Evolutionary conservation across 1,140 invertebrate species (phyloP).

Genomic region (Drosophila tsacasi): DNA sequence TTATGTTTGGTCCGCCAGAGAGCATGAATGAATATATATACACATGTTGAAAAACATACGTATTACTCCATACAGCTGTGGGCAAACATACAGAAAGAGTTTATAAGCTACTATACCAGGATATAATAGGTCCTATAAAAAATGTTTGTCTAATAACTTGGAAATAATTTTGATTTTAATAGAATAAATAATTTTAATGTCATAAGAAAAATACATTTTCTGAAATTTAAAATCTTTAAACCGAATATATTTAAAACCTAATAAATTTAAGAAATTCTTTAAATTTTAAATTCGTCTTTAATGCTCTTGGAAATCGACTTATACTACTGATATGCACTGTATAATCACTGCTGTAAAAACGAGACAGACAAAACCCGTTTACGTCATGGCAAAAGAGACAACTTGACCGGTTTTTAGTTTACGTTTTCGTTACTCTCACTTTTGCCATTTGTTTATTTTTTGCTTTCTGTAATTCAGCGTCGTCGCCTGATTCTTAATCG

Average conservation of each 20-base stretch:
- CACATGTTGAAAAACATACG: conserved; percentile 4
- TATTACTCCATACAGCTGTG: conserved; percentile 14
- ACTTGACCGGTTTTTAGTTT: conserved; percentile 60
- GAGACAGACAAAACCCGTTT: conserved; percentile 65
- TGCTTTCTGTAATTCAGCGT: conserved; percentile 11
- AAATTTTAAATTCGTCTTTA: neutral
- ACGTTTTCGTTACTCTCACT: conserved; percentile 67
- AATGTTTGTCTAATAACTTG: too few species aligned
- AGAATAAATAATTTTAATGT: too few species aligned
- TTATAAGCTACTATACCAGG: neutral
- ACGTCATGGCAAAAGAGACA: conserved; percentile 67
- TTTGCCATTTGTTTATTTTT: conserved; percentile 45
- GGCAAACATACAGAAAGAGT: neutral
- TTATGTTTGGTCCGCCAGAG: conserved; percentile 45
- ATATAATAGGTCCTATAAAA: neutral
- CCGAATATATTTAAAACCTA: too few species aligned
- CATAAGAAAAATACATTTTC: too few species aligned
- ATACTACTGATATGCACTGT: conserved; percentile 16
- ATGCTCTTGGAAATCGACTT: neutral
- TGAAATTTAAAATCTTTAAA: too few species aligned
- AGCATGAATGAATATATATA: conserved; percentile 59
- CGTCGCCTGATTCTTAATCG: conserved; percentile 60
- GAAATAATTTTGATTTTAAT: neutral
- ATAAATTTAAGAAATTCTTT: neutral
- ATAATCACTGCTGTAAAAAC: conserved; percentile 3